Conservation (phyloP, 2,888 invertebrate species). For the Ophonus ardosiacus region DNA sequence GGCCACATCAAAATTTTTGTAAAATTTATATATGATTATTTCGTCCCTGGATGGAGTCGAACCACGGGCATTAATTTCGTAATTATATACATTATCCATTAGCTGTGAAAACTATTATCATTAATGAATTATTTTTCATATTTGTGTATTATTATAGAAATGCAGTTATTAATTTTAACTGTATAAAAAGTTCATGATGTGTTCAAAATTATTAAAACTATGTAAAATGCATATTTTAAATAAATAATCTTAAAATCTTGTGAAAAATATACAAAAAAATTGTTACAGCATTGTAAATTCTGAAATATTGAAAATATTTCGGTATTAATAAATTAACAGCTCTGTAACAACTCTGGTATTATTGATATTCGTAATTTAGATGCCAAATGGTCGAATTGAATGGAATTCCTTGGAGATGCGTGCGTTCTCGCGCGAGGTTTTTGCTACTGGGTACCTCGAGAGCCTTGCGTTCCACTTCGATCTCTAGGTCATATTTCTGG, state of each 20-base stretch:
- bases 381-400: neutral
- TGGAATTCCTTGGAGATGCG: neutral
- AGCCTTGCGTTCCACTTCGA: constrained; percentile 96
- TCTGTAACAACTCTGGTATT: neutral
- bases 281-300: neutral
- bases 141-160: neutral
- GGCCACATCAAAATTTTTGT: no score
- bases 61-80: no score
- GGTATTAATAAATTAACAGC: neutral
- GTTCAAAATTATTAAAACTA: neutral
- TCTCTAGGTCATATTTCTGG: constrained; percentile 98
- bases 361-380: neutral
- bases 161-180: neutral
- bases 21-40: no score
- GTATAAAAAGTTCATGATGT: neutral
- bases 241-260: neutral
- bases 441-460: constrained; percentile 87
- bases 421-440: constrained; percentile 4
- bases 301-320: neutral
- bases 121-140: no score
- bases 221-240: neutral
- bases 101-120: no score
- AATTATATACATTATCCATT: no score
- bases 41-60: no score
- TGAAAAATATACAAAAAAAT: neutral